Percentiles rank a stretch among this genome's conserved stretches.
Evolutionary conservation across 2,888 invertebrate genomes (phyloP).

Genomic region (Smittia aterrima): DNA sequence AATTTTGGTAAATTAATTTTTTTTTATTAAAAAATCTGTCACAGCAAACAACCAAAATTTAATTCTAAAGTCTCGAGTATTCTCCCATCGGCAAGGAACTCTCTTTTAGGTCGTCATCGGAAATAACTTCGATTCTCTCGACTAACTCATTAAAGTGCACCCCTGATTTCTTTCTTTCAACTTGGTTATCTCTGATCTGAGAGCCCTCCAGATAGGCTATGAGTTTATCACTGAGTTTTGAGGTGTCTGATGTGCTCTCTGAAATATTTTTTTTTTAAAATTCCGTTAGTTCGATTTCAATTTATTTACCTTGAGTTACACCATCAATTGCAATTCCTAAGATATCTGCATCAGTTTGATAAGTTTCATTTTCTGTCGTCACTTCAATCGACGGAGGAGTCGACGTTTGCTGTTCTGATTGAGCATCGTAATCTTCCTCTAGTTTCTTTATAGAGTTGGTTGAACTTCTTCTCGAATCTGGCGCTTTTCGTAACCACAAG

Average conservation of each 20-base stretch:
- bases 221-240: neutral
- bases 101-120: neutral
- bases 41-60: too few relatives aligned
- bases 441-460: neutral
- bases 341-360: neutral
- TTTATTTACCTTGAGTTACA: neutral
- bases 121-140: constrained; percentile 54
- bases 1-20: constrained; percentile 32
- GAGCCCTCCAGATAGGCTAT: neutral
- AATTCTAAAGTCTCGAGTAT: too few relatives aligned
- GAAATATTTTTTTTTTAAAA: neutral
- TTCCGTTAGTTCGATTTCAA: neutral
- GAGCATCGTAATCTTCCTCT: neutral
- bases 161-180: constrained; percentile 54
- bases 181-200: neutral
- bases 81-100: too few relatives aligned
- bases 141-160: constrained; percentile 61
- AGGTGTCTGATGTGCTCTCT: constrained; percentile 3
- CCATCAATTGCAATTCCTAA: constrained; percentile 5
- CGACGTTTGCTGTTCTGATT: neutral
- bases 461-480: neutral
- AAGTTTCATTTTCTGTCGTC: neutral
- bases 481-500: neutral
- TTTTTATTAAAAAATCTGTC: too few relatives aligned
- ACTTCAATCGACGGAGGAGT: neutral